Base-by-base conservation (phyloP, 2,888 invertebrate genomes). In the Phortica okadai region DNA sequence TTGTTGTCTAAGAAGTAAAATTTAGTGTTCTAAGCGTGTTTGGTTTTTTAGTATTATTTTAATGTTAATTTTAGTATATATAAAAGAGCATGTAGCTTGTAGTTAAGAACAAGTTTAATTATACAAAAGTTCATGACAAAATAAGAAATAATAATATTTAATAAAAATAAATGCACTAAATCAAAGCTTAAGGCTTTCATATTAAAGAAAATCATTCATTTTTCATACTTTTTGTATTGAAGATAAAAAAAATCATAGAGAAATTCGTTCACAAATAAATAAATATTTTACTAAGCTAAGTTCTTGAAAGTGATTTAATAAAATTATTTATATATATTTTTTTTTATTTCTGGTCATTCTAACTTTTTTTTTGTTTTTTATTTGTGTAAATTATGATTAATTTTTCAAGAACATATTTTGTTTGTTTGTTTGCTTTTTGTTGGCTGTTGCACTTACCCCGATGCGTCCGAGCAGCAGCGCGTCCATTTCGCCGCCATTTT, bases 401-500 rank as follows among this genome's bases (percentile, higher is more conserved):
- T 74, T 76, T 69, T 64, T 73, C 70, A 77, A 73, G n/a, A 69
- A 45, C 21, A 21, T 72, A 33, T 58, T 73, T 59, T 73, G 44
- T 56, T 73, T 33, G n/a, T 75, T 7, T 56, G 44, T 11, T 21
- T 59, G 59, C 41, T 73, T 59, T 33, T 33, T 33, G 33, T 59
- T 10, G 45, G 21, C 73, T 77, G 73, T 54, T 56, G 5, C 80
- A 91, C 95, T 95, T 93, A 96, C 95, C 95, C 95, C 94, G 73
- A 95, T 95, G 89, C 95, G 93, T 82, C 95, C 95, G 75, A 96
- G 93, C 81, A 96, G 93, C 83, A 96, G 91, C 69, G 95, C 95
- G 89, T 96, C 95, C 95, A 96, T 95, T 92, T 95, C 95, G 83
- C 95, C 94, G 91, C 95, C 95, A 87, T 90, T 91, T 78, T 90